Conservation (phyloP, 2,113 vertebrate species). For the Aegithalos caudatus region DNA sequence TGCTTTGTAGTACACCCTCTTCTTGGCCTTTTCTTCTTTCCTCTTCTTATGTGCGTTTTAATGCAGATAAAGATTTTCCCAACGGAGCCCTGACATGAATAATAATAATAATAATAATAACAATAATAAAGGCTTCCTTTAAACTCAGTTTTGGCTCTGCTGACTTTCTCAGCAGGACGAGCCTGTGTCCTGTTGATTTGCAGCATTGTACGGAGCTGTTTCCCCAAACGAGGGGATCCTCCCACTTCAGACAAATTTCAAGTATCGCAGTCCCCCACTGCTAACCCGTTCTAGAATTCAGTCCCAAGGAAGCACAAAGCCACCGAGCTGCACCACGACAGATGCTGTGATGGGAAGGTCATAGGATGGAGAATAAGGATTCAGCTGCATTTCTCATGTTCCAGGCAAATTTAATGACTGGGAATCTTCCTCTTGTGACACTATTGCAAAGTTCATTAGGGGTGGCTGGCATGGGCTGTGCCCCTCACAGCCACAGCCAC, state of each 20-base stretch:
- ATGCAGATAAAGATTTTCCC: constrained; percentile 74
- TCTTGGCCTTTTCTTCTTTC: constrained; percentile 69
- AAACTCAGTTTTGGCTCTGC: constrained; percentile 61
- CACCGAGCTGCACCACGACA: neutral
- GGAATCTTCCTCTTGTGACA: neutral
- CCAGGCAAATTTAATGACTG: neutral
- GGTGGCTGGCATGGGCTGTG: neutral
- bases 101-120: constrained; percentile 69
- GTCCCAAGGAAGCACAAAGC: neutral
- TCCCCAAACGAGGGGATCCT: constrained; percentile 3
- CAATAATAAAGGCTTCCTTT: constrained; percentile 62
- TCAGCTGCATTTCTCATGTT: neutral
- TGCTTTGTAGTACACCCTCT: constrained; percentile 66
- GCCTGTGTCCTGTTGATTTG: constrained; percentile 11
- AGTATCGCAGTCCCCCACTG: neutral
- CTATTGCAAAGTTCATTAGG: neutral
- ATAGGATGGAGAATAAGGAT: neutral
- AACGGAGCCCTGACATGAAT: constrained; percentile 66
- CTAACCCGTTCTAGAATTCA: neutral
- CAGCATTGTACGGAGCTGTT: neutral
- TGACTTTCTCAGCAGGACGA: constrained; percentile 59
- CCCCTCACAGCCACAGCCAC: neutral
- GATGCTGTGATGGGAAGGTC: neutral
- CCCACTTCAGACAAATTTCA: constrained; percentile 9
- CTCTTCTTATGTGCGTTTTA: constrained; percentile 71